Evolutionary conservation across 2,113 vertebrate genomes (phyloP).

Genomic region (Microcebus griseorufus): DNA sequence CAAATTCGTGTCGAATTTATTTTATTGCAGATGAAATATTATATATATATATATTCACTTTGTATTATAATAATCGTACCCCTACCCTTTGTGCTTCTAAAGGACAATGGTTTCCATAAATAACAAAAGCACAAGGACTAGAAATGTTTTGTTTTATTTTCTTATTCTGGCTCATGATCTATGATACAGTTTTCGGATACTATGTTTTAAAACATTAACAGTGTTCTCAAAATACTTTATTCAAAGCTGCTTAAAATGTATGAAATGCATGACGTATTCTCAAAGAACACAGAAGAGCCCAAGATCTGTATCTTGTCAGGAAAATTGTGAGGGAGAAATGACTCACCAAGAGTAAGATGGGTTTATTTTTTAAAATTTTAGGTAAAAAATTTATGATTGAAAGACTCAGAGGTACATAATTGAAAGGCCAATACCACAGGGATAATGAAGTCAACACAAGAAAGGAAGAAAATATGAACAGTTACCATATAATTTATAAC

Average conservation of each 20-base stretch:
- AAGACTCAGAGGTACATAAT: slow-evolving; percentile 81
- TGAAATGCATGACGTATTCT: background rate
- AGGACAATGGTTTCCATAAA: background rate
- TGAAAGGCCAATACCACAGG: slow-evolving; percentile 76
- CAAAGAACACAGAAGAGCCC: background rate
- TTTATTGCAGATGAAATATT: slow-evolving; percentile 14
- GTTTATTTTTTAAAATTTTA: slow-evolving; percentile 82
- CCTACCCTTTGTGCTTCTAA: slow-evolving; percentile 5
- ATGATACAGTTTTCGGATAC: background rate
- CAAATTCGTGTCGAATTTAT: slow-evolving; percentile 36
- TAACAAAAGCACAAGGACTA: background rate
- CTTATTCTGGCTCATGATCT: background rate
- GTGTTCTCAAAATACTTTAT: background rate
- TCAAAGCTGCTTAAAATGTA: background rate
- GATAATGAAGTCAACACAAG: slow-evolving; percentile 78
- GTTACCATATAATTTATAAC: slow-evolving; percentile 69
- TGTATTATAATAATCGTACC: slow-evolving; percentile 24
- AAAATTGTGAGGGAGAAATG: background rate
- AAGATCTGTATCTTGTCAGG: background rate
- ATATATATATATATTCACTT: background rate
- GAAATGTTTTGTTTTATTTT: background rate
- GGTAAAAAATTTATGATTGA: slow-evolving; percentile 82
- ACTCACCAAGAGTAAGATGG: slow-evolving; percentile 49
- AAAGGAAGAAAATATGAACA: slow-evolving; percentile 75
- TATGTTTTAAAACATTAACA: background rate